These are phyloP conservation scores for Climacteris rufus DNA, from an alignment of 2,113 vertebrate genomes.

Conservation along the genomic window DNA sequence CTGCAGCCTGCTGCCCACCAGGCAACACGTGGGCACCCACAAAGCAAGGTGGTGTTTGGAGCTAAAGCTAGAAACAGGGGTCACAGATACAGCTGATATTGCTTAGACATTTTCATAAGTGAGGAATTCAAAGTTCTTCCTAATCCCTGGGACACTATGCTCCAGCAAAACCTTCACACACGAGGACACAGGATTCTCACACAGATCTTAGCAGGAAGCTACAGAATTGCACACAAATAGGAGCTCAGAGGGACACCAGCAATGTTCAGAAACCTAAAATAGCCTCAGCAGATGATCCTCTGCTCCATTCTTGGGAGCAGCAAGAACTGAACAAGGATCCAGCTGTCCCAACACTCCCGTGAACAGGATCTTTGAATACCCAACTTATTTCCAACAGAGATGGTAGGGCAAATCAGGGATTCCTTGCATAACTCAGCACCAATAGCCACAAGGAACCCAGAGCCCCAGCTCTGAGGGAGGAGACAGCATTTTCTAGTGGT, in stretches of 20 bases:
- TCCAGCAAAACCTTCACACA: not conserved
- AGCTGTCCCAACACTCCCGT: constrained; percentile 29
- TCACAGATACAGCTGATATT: not conserved
- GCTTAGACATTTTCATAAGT: not conserved
- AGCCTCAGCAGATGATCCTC: constrained; percentile 32
- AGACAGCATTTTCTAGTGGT: not conserved
- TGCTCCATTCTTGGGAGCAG: constrained; percentile 22
- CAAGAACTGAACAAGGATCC: constrained; percentile 7
- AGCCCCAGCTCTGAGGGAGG: not conserved
- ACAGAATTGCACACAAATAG: not conserved
- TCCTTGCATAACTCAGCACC: not conserved
- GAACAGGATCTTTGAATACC: not conserved
- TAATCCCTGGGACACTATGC: not conserved
- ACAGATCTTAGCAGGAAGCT: not conserved
- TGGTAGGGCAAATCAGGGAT: not conserved
- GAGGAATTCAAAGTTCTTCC: not conserved
- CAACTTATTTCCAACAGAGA: not conserved
- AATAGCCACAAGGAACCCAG: not conserved
- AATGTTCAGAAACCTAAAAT: not conserved
- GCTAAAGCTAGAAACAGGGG: not conserved
- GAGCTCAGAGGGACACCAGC: not conserved
- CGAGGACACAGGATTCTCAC: not conserved
- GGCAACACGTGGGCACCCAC: fast-evolving
- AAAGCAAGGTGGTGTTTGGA: not conserved
- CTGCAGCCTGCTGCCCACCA: not conserved